Percentiles rank a stretch among this genome's conserved stretches.
phyloP scores from a whole-genome alignment of 2,797 vertebrate species.

The Gorsachius magnificus region DNA sequence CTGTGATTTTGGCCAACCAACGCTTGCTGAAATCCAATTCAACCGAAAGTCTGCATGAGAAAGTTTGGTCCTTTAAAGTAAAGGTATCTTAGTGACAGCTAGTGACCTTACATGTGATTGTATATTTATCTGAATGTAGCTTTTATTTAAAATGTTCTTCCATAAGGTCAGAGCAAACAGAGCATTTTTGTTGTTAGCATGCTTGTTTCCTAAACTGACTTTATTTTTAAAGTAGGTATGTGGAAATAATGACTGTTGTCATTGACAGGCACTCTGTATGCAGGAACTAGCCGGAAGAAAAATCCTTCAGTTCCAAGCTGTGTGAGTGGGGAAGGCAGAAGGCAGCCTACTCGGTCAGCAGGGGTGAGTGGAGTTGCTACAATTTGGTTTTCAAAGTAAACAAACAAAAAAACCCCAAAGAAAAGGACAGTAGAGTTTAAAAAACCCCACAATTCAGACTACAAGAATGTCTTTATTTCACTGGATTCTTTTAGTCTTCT shows the following conservation, averaged over 20 bases:
- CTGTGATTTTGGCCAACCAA: background rate
- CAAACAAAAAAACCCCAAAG: background rate
- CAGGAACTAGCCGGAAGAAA: background rate
- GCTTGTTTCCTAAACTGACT: background rate
- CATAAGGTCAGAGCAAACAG: background rate
- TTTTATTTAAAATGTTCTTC: slow-evolving; percentile 12
- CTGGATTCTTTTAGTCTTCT: background rate
- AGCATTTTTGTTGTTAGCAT: background rate
- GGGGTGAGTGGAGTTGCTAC: slow-evolving; percentile 40
- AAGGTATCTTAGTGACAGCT: background rate
- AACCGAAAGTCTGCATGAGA: background rate
- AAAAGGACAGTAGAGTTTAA: background rate
- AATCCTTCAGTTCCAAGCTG: background rate
- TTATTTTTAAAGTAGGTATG: background rate
- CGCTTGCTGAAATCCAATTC: background rate
- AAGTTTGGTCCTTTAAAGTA: background rate
- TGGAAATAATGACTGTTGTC: background rate
- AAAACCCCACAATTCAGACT: background rate
- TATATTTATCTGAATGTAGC: background rate
- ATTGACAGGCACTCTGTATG: background rate
- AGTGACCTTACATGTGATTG: background rate
- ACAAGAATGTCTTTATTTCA: background rate
- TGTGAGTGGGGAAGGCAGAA: background rate
- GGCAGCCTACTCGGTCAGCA: background rate
- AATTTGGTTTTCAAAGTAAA: slow-evolving; percentile 2